Conservation (phyloP, 2,888 invertebrate species). For the Eulithis prunata region DNA sequence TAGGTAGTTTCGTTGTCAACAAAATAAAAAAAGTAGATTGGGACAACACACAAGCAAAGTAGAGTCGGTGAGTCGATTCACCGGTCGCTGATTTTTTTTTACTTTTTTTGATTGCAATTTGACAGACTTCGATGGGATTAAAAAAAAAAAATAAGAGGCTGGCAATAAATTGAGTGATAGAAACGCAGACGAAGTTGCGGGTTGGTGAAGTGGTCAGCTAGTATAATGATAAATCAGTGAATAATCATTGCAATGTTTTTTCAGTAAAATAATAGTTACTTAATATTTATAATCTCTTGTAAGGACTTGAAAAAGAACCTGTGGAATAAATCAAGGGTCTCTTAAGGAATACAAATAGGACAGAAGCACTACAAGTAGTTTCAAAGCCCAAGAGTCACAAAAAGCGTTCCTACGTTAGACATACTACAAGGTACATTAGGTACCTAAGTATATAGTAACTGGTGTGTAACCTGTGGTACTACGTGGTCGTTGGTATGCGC, state of each 20-base stretch:
- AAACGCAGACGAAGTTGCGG: too few species aligned
- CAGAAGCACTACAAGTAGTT: slow-evolving; percentile 1
- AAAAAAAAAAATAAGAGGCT: too few species aligned
- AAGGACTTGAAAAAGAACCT: not conserved
- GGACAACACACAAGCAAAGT: too few species aligned
- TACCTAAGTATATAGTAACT: slow-evolving; percentile 3
- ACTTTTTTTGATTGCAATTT: too few species aligned
- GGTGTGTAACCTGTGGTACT: slow-evolving; percentile 4
- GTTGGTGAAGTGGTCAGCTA: too few species aligned
- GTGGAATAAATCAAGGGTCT: slow-evolving; percentile 5
- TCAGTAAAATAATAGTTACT: not conserved
- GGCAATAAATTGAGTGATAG: too few species aligned
- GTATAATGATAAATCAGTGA: too few species aligned
- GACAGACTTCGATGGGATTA: too few species aligned
- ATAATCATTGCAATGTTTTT: not conserved
- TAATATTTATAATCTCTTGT: not conserved
- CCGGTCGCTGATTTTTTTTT: too few species aligned
- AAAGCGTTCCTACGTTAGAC: slow-evolving; percentile 17
- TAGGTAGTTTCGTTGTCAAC: too few species aligned
- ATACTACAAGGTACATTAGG: slow-evolving; percentile 10
- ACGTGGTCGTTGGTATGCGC: slow-evolving; percentile 25
- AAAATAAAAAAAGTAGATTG: too few species aligned
- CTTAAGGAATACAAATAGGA: slow-evolving; percentile 14
- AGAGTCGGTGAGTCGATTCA: too few species aligned
- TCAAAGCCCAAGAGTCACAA: slow-evolving; percentile 9